Evolutionary conservation across 2,888 invertebrate species (phyloP).

Genomic region (Cabera pusaria): DNA sequence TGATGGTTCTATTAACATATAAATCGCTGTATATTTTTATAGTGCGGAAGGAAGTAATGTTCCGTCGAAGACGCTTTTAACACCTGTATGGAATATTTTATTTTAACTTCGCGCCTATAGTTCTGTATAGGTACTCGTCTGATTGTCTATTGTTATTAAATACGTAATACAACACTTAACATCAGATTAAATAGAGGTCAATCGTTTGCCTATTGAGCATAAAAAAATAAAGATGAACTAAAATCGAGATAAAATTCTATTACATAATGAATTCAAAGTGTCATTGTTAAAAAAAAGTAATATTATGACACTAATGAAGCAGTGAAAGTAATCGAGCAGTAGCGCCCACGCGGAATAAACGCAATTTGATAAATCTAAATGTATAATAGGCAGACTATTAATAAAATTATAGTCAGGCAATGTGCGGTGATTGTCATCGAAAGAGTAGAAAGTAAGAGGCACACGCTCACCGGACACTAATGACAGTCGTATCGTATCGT

Average conservation of each 20-base stretch:
- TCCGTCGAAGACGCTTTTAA: conserved; percentile 18
- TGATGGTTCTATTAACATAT: conserved; percentile 1
- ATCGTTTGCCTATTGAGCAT: no score
- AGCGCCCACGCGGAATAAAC: conserved; percentile 43
- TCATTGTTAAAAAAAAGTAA: conserved; percentile 7
- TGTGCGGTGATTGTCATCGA: conserved; percentile 26
- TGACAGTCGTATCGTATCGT: conserved; percentile 31
- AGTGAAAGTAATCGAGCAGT: conserved; percentile 46
- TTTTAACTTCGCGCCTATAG: conserved; percentile 4
- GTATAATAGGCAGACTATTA: conserved; percentile 51
- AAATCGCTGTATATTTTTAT: conserved; percentile 5
- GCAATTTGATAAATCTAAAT: conserved; percentile 46
- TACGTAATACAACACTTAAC: no score
- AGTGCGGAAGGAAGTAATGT: conserved; percentile 46
- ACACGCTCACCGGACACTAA: conserved; percentile 4
- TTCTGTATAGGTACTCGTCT: not conserved
- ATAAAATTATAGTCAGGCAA: conserved; percentile 44
- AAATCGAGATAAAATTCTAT: no score
- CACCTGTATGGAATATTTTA: conserved; percentile 22
- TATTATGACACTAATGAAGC: conserved; percentile 33
- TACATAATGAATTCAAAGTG: not conserved
- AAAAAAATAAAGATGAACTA: no score
- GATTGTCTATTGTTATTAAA: no score
- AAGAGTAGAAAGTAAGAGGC: conserved; percentile 51
- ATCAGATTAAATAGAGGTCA: no score